A percentile compares a stretch with the other conserved stretches of the same genome.
Evolutionary conservation across 2,888 invertebrate species (phyloP).

Genomic region (Drosophila macrospina): DNA sequence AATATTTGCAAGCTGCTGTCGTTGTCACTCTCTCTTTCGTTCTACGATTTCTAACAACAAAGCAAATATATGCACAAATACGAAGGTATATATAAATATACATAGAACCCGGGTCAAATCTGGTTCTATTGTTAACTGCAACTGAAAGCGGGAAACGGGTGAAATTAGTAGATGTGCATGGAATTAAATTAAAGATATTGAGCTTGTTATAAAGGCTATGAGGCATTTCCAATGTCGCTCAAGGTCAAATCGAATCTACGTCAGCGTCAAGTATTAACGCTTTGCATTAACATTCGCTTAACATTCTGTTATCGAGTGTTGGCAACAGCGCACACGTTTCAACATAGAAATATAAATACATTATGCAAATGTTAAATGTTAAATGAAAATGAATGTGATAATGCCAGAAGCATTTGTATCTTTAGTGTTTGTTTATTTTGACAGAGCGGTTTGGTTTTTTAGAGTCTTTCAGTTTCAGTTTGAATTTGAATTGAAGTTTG

Average conservation of each 20-base stretch:
- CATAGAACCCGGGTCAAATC: slow-evolving; percentile 5
- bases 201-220: slow-evolving; percentile 43
- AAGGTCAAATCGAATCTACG: slow-evolving; percentile 51
- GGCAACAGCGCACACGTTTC: slow-evolving; percentile 41
- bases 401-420: slow-evolving; percentile 45
- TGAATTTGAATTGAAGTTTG: slow-evolving; percentile 9
- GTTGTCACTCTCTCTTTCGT: slow-evolving; percentile 42
- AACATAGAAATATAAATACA: slow-evolving; percentile 29
- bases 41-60: slow-evolving; percentile 2
- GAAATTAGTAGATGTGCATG: slow-evolving; percentile 55
- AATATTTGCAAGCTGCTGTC: slow-evolving; percentile 7
- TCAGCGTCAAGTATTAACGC: slow-evolving; percentile 2
- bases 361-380: slow-evolving; percentile 66
- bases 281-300: slow-evolving; percentile 48
- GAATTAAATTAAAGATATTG: slow-evolving; percentile 12
- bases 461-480: slow-evolving; percentile 23
- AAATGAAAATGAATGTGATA: slow-evolving; percentile 66
- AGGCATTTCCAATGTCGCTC: slow-evolving; percentile 70
- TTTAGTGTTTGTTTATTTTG: slow-evolving; percentile 58
- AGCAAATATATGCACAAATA: neutral
- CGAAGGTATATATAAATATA: neutral
- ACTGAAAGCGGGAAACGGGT: slow-evolving; percentile 42
- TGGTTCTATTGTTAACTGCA: slow-evolving; percentile 28
- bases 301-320: slow-evolving; percentile 37
- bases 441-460: slow-evolving; percentile 43